phyloP scores from a whole-genome alignment of 1,140 invertebrate genomes.

The Bombus confusus region DNA sequence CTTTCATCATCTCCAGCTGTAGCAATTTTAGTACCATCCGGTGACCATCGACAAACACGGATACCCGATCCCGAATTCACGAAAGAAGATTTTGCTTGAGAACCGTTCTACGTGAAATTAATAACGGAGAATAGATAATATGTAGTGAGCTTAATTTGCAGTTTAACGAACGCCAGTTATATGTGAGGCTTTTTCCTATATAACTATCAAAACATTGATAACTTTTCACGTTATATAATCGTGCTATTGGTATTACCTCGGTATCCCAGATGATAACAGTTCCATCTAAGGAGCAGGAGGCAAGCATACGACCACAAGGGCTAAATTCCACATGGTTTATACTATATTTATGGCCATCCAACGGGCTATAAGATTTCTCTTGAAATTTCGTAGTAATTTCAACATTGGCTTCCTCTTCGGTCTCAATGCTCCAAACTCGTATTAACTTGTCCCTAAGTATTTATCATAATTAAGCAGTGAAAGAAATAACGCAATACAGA shows the following conservation, averaged over 20 bases:
- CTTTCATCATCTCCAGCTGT: slow-evolving; percentile 90
- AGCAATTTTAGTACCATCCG: slow-evolving; percentile 85
- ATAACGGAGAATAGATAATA: not conserved
- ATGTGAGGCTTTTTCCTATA: not conserved
- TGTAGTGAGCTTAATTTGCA: not conserved
- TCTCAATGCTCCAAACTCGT: slow-evolving; percentile 80
- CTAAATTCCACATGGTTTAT: slow-evolving; percentile 87
- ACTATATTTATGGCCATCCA: slow-evolving; percentile 85
- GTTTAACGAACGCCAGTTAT: too few relatives aligned
- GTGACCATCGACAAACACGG: slow-evolving; percentile 86
- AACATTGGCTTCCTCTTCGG: slow-evolving; percentile 71
- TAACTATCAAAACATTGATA: not conserved
- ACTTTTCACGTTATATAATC: not conserved
- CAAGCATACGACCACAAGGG: slow-evolving; percentile 85
- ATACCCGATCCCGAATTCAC: slow-evolving; percentile 77
- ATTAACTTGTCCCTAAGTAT: slow-evolving; percentile 84
- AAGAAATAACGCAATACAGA: not conserved
- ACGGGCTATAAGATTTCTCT: slow-evolving; percentile 82
- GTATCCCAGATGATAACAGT: slow-evolving; percentile 87
- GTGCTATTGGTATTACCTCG: slow-evolving; percentile 76
- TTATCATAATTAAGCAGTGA: not conserved
- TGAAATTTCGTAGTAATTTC: slow-evolving; percentile 72
- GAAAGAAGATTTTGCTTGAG: slow-evolving; percentile 79
- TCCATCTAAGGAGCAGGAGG: slow-evolving; percentile 89
- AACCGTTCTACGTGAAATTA: slow-evolving; percentile 78